These are phyloP conservation scores for Perca schrenkii DNA, from an alignment of 2,113 vertebrate genomes.

Conservation along the genomic window DNA sequence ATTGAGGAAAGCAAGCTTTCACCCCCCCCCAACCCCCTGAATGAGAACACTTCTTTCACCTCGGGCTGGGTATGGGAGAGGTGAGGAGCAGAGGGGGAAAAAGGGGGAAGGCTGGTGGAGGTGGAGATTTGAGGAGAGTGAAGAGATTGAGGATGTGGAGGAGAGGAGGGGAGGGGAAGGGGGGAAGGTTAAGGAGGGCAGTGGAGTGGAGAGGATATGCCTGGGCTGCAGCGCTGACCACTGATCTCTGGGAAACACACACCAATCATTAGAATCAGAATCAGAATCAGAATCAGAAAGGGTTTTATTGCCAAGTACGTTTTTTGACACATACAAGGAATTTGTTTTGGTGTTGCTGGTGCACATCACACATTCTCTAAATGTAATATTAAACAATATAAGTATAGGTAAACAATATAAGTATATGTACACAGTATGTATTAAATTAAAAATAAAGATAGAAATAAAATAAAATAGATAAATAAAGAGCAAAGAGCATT, in stretches of 20 bases:
- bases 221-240: not conserved
- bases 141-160: constrained; percentile 32
- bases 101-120: constrained; percentile 52
- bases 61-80: constrained; percentile 43
- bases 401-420: too few relatives aligned
- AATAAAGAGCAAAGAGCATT: too few relatives aligned
- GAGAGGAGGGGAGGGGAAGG: constrained; percentile 29
- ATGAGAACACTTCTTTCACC: constrained; percentile 68
- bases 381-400: too few relatives aligned
- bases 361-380: too few relatives aligned
- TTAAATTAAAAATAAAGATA: too few relatives aligned
- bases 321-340: too few relatives aligned
- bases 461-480: too few relatives aligned
- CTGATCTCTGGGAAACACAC: not conserved
- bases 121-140: constrained; percentile 43
- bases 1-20: constrained; percentile 68
- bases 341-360: too few relatives aligned
- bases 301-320: too few relatives aligned
- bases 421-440: too few relatives aligned
- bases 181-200: constrained; percentile 13
- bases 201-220: not conserved
- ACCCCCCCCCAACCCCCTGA: constrained; percentile 28
- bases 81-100: constrained; percentile 49
- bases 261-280: too few relatives aligned
- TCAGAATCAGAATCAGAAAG: too few relatives aligned